Conservation (phyloP, 2,888 invertebrate species). For the Eremobia ochroleuca region DNA sequence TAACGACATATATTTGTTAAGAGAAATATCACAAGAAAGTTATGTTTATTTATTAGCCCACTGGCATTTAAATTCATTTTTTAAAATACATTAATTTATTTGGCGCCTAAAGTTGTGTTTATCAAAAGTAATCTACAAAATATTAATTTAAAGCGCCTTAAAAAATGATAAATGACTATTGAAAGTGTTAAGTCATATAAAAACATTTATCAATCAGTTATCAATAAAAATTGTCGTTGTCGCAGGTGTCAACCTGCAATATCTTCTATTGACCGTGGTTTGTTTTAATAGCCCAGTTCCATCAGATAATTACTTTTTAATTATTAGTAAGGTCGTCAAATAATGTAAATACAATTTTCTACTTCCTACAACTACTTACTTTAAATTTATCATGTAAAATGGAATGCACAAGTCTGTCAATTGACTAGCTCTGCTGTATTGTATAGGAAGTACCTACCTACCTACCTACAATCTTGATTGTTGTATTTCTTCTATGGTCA, state of each 20-base stretch:
- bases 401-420: neutral
- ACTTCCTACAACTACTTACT: neutral
- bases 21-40: neutral
- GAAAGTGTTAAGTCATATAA: constrained; percentile 8
- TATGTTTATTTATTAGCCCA: neutral
- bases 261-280: constrained; percentile 11
- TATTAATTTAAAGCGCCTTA: neutral
- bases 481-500: neutral
- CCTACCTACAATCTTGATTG: neutral
- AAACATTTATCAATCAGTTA: constrained; percentile 26
- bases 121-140: neutral
- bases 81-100: no score
- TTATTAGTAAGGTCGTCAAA: no score
- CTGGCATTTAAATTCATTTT: neutral
- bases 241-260: neutral
- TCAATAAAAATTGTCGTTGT: constrained; percentile 6
- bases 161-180: constrained; percentile 8
- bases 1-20: neutral
- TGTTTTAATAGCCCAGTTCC: constrained; percentile 9
- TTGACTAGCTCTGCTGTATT: neutral
- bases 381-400: neutral
- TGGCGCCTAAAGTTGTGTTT: neutral
- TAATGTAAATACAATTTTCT: neutral
- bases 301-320: neutral
- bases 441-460: neutral